Conservation (phyloP, 2,797 vertebrate species). For the Arrhamphus sclerolepis region DNA sequence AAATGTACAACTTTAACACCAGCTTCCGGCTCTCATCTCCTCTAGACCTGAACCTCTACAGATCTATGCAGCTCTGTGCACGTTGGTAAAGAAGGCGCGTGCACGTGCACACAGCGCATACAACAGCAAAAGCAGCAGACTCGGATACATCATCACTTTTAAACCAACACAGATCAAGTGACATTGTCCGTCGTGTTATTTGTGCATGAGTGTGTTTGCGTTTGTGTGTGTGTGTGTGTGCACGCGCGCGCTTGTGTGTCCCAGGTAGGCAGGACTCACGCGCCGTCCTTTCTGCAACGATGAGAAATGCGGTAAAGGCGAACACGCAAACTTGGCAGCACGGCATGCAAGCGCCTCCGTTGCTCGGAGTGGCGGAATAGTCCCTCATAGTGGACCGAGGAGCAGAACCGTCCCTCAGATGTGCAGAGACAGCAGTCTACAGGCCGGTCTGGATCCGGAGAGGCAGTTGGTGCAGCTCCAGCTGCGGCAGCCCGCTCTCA, state of each 20-base stretch:
- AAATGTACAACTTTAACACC: slow-evolving; percentile 19
- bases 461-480: slow-evolving; percentile 52
- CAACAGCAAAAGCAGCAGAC: too few relatives aligned
- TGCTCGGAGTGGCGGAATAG: slow-evolving; percentile 53
- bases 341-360: slow-evolving; percentile 64
- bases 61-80: neutral
- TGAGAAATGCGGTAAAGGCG: slow-evolving; percentile 76
- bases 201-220: too few relatives aligned
- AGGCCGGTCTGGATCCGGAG: slow-evolving; percentile 27
- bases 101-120: neutral
- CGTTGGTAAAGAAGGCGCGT: neutral
- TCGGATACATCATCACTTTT: neutral
- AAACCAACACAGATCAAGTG: neutral
- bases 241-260: slow-evolving; percentile 42
- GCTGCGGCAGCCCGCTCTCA: slow-evolving; percentile 50
- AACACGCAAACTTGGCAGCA: slow-evolving; percentile 82
- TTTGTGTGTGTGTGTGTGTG: neutral
- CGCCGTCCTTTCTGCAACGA: slow-evolving; percentile 80
- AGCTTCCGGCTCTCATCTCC: neutral
- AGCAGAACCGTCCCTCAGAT: neutral
- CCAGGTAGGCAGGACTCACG: slow-evolving; percentile 74
- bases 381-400: slow-evolving; percentile 62
- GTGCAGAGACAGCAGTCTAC: neutral
- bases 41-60: too few relatives aligned
- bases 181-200: too few relatives aligned